These are phyloP conservation scores for Chloropsis hardwickii DNA, from an alignment of 2,113 vertebrate genomes.

Conservation along the genomic window DNA sequence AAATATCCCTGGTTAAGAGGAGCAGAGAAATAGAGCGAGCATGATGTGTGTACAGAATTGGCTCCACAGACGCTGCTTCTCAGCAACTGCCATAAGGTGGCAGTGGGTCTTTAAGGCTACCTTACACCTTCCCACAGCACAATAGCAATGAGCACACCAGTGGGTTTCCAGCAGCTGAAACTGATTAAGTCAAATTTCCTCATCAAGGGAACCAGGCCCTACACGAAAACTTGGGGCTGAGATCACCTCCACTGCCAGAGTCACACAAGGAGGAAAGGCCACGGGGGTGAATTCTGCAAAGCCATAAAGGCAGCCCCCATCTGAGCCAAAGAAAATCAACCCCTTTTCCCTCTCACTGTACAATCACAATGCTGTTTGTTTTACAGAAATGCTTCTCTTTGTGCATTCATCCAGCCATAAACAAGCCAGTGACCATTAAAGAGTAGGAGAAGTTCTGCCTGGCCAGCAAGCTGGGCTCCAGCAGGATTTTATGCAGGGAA, in stretches of 20 bases:
- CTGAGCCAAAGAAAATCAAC: background rate
- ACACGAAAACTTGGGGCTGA: background rate
- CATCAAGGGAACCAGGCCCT: background rate
- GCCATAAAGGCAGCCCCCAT: background rate
- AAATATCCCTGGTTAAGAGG: background rate
- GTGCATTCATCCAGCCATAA: constrained; percentile 20
- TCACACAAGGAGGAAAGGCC: background rate
- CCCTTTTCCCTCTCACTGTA: background rate
- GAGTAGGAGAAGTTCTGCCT: background rate
- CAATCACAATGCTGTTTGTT: background rate
- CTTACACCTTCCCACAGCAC: constrained; percentile 52
- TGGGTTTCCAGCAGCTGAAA: constrained; percentile 34
- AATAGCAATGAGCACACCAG: constrained; percentile 35
- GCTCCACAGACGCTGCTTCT: constrained; percentile 31
- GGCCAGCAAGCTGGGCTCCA: background rate
- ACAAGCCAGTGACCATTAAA: background rate
- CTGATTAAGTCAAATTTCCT: constrained; percentile 18
- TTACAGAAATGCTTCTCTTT: background rate
- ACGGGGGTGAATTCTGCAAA: background rate
- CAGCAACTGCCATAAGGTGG: constrained; percentile 62
- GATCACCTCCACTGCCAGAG: background rate
- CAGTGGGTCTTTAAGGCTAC: constrained; percentile 61
- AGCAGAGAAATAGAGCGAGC: background rate
- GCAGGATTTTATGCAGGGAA: background rate
- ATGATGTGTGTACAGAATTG: background rate